Evolutionary conservation across 2,113 vertebrate genomes (phyloP).

Genomic region (Emydocephalus ijimae): DNA sequence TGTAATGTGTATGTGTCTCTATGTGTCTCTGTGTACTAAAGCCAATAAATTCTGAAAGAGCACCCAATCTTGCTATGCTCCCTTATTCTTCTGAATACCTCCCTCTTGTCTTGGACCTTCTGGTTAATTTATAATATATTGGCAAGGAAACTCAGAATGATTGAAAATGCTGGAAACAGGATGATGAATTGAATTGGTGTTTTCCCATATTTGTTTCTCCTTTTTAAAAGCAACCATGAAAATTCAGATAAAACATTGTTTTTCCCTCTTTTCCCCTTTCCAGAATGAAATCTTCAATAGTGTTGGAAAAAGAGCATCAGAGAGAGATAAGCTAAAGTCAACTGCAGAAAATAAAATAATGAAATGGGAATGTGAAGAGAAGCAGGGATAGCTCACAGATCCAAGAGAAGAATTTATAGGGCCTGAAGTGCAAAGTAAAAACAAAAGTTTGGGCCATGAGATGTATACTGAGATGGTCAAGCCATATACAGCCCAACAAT

Average conservation of each 20-base stretch:
- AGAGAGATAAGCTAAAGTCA: background rate
- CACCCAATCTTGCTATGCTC: background rate
- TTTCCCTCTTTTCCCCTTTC: background rate
- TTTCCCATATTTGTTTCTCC: background rate
- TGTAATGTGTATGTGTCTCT: background rate
- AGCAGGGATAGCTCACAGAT: background rate
- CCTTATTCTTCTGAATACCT: background rate
- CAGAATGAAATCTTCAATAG: background rate
- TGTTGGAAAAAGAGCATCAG: background rate
- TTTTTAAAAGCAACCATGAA: background rate
- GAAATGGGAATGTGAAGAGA: background rate
- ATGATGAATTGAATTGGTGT: background rate
- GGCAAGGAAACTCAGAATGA: background rate
- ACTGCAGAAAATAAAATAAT: background rate
- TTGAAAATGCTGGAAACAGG: background rate
- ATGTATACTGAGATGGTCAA: background rate
- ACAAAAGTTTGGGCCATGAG: background rate
- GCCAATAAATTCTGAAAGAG: background rate
- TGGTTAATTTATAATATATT: background rate
- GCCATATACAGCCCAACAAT: background rate
- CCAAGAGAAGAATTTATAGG: background rate
- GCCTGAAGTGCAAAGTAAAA: background rate
- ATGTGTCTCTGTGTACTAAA: background rate
- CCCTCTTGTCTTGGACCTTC: background rate
- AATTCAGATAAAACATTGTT: background rate